Evolutionary conservation across 2,113 vertebrate species (phyloP), one percentile per base, ranked within the genome.

Genomic region (Lethenteron camtschaticum): DNA sequence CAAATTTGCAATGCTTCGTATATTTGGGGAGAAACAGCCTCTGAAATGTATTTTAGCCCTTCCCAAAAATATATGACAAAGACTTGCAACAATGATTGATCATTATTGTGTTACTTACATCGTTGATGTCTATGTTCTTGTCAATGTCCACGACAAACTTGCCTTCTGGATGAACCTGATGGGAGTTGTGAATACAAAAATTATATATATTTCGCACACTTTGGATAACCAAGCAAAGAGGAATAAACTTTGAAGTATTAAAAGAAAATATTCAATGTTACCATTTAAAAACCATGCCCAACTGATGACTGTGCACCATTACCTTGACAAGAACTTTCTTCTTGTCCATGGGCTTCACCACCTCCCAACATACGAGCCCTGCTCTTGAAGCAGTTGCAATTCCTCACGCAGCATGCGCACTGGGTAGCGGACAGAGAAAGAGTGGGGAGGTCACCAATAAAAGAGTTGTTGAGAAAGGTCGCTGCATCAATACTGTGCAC

Each of bases 271-370:
- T 16, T 66, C 9, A 66, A 66, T 66, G 10, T 66, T 24, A 66
- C 9, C 24, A 14, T 63, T 66, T 11, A 66, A 66, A 8, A 11
- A n/a, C 13, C 24, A 16, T 66, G n/a, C n/a, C n/a, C 63, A 66
- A n/a, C 24, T 24, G 24, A 16, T 66, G 9, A 11, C 24, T 24
- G 63, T 24, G 63, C 63, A 63, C 13, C 16, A 63, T 63, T 75
- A 96, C 94, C 88, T 99, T 96, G 9, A 99, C 94, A 1, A 99
- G 78, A 68, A 99, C 94, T 74, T 99, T 99, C 80, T 99, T 99
- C 80, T 99, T 99, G 75, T 99, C 94, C 94, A 99, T 99, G 72
- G 94, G 91, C 73, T 91, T 83, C 16, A 99, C 94, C 69, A 99
- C 94, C 75, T 99, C 94, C 94, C 94, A 9, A 99, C 94, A 0